Conservation (phyloP, 2,797 vertebrate species). For the Gephyroberyx darwinii region DNA sequence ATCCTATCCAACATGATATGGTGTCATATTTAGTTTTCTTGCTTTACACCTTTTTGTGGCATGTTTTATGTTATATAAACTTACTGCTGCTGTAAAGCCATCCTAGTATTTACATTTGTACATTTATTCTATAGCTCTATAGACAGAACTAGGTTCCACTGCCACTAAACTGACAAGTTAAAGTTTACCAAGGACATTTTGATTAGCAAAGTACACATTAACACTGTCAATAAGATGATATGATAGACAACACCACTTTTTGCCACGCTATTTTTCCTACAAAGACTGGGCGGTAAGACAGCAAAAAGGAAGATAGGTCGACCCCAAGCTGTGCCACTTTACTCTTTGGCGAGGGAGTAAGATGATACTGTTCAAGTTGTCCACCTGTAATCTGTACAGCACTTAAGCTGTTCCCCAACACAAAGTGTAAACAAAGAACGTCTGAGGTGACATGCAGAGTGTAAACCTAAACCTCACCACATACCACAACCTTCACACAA, state of each 20-base stretch:
- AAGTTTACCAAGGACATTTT: not conserved
- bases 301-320: slow-evolving; percentile 46
- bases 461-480: slow-evolving; percentile 19
- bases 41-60: not conserved
- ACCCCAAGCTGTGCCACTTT: slow-evolving; percentile 41
- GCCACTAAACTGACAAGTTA: not conserved
- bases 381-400: slow-evolving; percentile 27
- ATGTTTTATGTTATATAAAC: not conserved
- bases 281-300: slow-evolving; percentile 44
- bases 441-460: slow-evolving; percentile 4
- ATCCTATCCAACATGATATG: not conserved
- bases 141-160: not conserved
- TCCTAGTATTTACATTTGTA: not conserved
- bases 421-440: not conserved
- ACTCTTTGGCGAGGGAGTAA: slow-evolving; percentile 31
- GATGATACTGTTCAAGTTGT: slow-evolving; percentile 41
- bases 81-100: not conserved
- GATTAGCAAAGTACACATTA: not conserved
- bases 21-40: not conserved
- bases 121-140: not conserved
- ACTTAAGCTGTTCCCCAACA: slow-evolving; percentile 12
- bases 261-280: not conserved
- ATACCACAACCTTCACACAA: slow-evolving; percentile 8
- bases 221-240: not conserved
- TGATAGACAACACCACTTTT: too few species aligned